Evolutionary conservation across 1,140 invertebrate genomes (phyloP).

Genomic region (Leucophenga varia): DNA sequence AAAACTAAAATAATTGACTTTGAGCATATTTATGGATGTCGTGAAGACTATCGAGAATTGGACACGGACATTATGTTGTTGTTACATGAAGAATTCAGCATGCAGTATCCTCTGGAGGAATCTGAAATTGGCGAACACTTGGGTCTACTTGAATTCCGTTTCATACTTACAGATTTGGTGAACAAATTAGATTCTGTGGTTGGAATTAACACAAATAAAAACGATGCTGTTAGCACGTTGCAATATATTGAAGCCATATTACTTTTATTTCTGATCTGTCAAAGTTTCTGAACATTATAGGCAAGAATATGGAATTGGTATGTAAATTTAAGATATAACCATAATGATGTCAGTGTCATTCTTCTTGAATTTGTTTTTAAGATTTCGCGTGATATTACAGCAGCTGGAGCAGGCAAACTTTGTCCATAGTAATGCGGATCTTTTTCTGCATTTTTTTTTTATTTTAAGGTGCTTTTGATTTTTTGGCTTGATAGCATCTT

Average conservation of each 20-base stretch:
- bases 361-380: neutral
- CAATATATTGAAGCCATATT: slow-evolving; percentile 39
- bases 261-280: slow-evolving; percentile 59
- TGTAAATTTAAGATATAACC: too few relatives aligned
- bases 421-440: slow-evolving; percentile 62
- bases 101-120: slow-evolving; percentile 55
- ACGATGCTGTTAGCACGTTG: slow-evolving; percentile 13
- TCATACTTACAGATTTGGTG: slow-evolving; percentile 56
- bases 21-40: slow-evolving; percentile 36
- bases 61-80: slow-evolving; percentile 60
- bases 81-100: slow-evolving; percentile 29
- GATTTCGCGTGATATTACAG: slow-evolving; percentile 49
- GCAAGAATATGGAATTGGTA: slow-evolving; percentile 57
- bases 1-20: slow-evolving; percentile 44
- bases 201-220: too few relatives aligned
- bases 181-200: slow-evolving; percentile 50
- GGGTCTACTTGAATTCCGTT: slow-evolving; percentile 46
- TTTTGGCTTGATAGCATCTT: slow-evolving; percentile 61
- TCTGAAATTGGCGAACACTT: slow-evolving; percentile 38
- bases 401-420: slow-evolving; percentile 61
- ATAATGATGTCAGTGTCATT: neutral
- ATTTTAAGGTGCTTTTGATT: slow-evolving; percentile 63
- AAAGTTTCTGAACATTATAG: slow-evolving; percentile 59
- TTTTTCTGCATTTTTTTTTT: slow-evolving; percentile 59
- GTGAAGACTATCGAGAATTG: slow-evolving; percentile 55